Base-by-base conservation (phyloP, 2,113 vertebrate genomes). In the Donacobius atricapilla region DNA sequence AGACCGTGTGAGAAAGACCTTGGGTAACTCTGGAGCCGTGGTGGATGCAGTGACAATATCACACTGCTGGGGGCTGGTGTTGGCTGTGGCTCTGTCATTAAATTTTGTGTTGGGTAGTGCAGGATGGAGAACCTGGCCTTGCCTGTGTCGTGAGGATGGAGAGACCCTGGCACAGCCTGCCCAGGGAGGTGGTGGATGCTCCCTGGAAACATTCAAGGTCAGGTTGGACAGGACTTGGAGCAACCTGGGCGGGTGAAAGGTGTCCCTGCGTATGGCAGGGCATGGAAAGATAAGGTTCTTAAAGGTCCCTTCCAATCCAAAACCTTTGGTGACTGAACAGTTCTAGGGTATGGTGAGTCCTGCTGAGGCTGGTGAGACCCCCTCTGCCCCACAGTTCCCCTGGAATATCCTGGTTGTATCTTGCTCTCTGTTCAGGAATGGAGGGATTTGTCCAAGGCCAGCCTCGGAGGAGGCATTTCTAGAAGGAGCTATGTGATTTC, bases 11-110 rank as follows among this genome's bases (percentile, higher is more conserved):
- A 71, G 20, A 54, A 13, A 37, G 48, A 24, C 4, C n/a, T 14
- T 0, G 44, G 27, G 37, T 57, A 3, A 2, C 25, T 12, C 27
- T 5, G 28, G 16, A 22, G 31, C 56, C 1, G 0, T 0, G 50
- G 22, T 22, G 53, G 18, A 25, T 7, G 45, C 64, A 9, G 2
- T 19, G 23, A 10, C 2, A 2, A 19, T 3, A 23, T 2, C n/a
- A 9, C n/a, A 5, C 7, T 2, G 4, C 0, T 9, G 54, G 70
- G 33, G 11, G 35, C 15, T 0, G 6, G 31, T 3, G 64, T 16
- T 50, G 69, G 9, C 3, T 68, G 48, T 33, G 37, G 23, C 33
- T 58, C 11, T 17, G 72, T 11, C 6, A 19, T 7, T 35, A 0
- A 24, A 39, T 23, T 16, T 2, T 11, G 4, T 2, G 24, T 24